Base-by-base conservation (phyloP, 2,113 vertebrate species). In the Hippocampus barbouri region DNA sequence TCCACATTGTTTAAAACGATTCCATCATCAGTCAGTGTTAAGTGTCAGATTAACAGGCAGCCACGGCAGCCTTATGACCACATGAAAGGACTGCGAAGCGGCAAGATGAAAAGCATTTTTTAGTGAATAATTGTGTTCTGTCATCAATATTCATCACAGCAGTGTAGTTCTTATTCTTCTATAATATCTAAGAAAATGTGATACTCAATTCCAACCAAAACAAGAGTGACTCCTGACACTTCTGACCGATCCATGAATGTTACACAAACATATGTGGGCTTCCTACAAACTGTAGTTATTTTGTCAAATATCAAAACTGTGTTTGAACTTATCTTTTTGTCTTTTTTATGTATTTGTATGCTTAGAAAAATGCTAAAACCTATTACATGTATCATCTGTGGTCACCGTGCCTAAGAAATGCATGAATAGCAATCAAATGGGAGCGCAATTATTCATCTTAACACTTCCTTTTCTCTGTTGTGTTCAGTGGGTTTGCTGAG, bases 401-500 rank as follows among this genome's bases (percentile, higher is more conserved):
- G n/a, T 71, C 27, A 60, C 15, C 61, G 8, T 38, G 21, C 25
- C 27, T 43, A 11, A 40, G 10, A 38, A 45, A 20, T 70, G 1
- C 8, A 12, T 74, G 68, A 71, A 69, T 64, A 66, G 21, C 63
- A 54, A 56, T 49, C 14, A 71, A 56, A 27, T 38, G 21, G 60
- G 1, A 43, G 18, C 38, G 43, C 14, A 65, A 41, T 71, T 74
- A 45, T 71, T 67, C 51, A 69, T 77, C 34, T 74, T 53, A 30
- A 41, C 45, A 5, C 59, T 73, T 73, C 64, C 47, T 62, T 38
- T 74, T 73, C 23, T 76, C n/a, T 8, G 1, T 57, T 45, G 71
- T 38, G 57, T 40, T 63, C n/a, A 20, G 56, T 11, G 0, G 25
- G 72, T n/a, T 68, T 65, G 74, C 70, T 82, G 49, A 73, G 51